Conservation (phyloP, 1,140 invertebrate species). For the Hermetia illucens region DNA sequence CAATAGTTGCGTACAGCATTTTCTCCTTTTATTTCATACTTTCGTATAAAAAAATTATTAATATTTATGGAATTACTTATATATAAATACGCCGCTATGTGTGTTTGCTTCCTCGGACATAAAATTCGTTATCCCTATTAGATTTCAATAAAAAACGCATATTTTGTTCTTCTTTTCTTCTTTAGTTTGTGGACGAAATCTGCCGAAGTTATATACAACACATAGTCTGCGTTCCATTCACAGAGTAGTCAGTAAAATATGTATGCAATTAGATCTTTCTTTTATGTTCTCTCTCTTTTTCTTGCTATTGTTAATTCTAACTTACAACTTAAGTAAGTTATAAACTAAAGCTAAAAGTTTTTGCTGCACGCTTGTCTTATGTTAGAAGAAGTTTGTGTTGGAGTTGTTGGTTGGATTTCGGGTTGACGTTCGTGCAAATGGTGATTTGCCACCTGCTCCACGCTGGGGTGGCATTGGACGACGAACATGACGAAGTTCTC, state of each 20-base stretch:
- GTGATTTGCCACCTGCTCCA: slow-evolving; percentile 26
- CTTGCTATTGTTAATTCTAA: no score
- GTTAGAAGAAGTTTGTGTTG: slow-evolving; percentile 31
- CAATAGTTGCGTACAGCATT: slow-evolving; percentile 24
- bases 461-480: slow-evolving; percentile 29
- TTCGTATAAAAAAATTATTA: slow-evolving; percentile 16
- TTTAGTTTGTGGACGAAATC: no score
- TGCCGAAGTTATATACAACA: no score
- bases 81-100: slow-evolving; percentile 9
- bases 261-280: not conserved
- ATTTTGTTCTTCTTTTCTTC: no score
- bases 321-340: slow-evolving; percentile 31
- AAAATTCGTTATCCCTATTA: slow-evolving; percentile 11
- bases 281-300: not conserved
- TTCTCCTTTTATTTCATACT: slow-evolving; percentile 11
- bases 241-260: not conserved
- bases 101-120: slow-evolving; percentile 15
- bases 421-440: slow-evolving; percentile 26
- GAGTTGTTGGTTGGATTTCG: slow-evolving; percentile 22
- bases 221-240: no score
- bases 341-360: slow-evolving; percentile 32
- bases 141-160: not conserved
- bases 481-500: slow-evolving; percentile 42
- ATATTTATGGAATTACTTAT: slow-evolving; percentile 16
- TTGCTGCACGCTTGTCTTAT: slow-evolving; percentile 32